Evolutionary conservation across 2,113 vertebrate species (phyloP).

Genomic region (Rhea americana): DNA sequence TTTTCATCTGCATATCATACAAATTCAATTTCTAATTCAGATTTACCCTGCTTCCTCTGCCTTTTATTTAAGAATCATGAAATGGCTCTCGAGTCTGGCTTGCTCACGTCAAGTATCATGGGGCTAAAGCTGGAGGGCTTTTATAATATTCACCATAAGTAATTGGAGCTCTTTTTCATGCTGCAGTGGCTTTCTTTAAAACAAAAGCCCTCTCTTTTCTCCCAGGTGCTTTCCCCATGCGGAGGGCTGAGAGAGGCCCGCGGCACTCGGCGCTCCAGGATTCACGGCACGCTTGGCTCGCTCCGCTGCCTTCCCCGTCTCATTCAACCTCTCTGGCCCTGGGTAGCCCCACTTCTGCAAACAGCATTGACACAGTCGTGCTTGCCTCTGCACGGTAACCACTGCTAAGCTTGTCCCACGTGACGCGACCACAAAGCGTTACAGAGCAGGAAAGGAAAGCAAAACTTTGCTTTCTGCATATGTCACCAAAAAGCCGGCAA

Average conservation of each 20-base stretch:
- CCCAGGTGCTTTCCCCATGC: neutral
- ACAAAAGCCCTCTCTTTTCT: neutral
- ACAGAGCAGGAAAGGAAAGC: neutral
- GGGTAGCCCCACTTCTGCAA: neutral
- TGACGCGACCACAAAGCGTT: neutral
- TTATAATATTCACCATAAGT: accelerated
- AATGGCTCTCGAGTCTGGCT: neutral
- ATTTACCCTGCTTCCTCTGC: neutral
- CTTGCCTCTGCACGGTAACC: neutral
- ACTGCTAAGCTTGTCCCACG: accelerated
- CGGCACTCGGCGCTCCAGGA: neutral
- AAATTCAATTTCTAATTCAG: accelerated
- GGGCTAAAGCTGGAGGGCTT: neutral
- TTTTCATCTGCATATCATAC: accelerated
- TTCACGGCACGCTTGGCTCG: neutral
- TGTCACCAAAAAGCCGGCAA: neutral
- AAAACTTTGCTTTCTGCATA: neutral
- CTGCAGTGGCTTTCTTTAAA: neutral
- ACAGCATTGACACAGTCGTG: no score
- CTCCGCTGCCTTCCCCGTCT: neutral
- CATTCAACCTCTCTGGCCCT: neutral
- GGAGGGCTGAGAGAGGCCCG: neutral
- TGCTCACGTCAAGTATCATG: accelerated
- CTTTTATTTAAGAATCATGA: accelerated
- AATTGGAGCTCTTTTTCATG: neutral